Evolutionary conservation across 2,797 vertebrate genomes (phyloP), one percentile per base, ranked within the genome.

Genomic region (Momotus momota): DNA sequence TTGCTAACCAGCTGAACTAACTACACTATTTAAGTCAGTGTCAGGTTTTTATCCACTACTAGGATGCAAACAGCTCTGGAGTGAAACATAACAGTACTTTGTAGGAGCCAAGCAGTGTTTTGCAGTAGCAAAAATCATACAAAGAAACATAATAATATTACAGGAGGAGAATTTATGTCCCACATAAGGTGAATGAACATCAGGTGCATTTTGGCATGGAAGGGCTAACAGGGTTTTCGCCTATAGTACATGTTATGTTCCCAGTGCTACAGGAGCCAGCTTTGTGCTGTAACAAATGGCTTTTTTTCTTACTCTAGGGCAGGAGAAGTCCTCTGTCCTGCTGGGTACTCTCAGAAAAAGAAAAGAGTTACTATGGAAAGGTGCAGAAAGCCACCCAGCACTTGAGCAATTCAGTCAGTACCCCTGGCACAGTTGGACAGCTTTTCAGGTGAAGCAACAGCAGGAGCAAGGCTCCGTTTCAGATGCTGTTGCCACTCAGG

Each of bases 131-230:
- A 88, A 86, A 88, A 65, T 1, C 18, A 45, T 26, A 71, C 83
- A 58, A 94, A 96, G 55, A 87, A 94, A 92, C 80, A 71, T 75
- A 96, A 31, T 70, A 92, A 64, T 31, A 62, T 90, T 72, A 73
- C 26, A 70, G 55, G 1, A 21, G 60, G 49, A 90, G 12, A 90
- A 86, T 74, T 86, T 60, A 88, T 62, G 46, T 67, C 45, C 41
- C 38, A 7, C 5, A 3, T 33, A 64, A 78, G 14, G 61, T 78
- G 86, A 84, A 80, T 26, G 35, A 81, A 84, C 6, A n/a, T 62
- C n/a, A 84, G 81, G 69, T 35, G 65, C 15, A 33, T 33, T 80
- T 77, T 80, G 77, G 48, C 70, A 65, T 45, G 45, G 45, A 75
- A 88, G 5, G 60, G n/a, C 29, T 62, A 51, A 82, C 22, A 54